phyloP scores from a whole-genome alignment of 2,888 invertebrate species.

The Perizoma flavofasciatum region DNA sequence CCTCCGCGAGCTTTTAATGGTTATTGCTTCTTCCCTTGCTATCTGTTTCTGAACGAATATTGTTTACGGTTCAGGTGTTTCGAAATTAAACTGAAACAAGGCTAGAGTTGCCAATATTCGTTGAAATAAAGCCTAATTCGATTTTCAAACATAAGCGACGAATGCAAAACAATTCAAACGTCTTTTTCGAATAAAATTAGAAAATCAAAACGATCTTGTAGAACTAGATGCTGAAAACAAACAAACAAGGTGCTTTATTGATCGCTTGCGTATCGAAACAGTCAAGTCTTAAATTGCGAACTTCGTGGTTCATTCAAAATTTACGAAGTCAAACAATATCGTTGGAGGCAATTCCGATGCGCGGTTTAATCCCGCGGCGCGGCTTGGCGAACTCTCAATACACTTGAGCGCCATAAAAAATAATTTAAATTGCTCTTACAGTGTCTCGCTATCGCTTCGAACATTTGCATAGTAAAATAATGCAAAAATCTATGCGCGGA shows the following conservation, averaged over 20 bases:
- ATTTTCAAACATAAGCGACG: background rate
- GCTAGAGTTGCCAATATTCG: background rate
- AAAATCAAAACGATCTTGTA: conserved; percentile 8
- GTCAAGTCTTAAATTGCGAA: conserved; percentile 55
- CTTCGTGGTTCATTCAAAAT: conserved; percentile 68
- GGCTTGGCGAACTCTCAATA: conserved; percentile 78
- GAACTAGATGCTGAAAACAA: too few species aligned
- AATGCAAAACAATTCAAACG: background rate
- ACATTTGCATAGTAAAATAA: conserved; percentile 84
- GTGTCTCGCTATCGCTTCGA: conserved; percentile 76
- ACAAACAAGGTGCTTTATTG: conserved; percentile 20
- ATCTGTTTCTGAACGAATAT: conserved; percentile 52
- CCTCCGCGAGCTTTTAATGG: conserved; percentile 78
- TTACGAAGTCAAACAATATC: conserved; percentile 61
- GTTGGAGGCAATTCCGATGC: conserved; percentile 57
- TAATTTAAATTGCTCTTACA: conserved; percentile 84
- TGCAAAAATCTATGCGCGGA: conserved; percentile 82
- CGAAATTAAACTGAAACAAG: conserved; percentile 21
- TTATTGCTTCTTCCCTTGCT: conserved; percentile 74
- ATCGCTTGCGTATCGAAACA: conserved; percentile 34
- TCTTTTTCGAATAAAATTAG: conserved; percentile 6
- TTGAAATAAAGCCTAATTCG: background rate
- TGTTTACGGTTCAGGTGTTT: conserved; percentile 54
- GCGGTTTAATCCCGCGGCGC: conserved; percentile 53
- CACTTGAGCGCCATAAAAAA: conserved; percentile 83